Percentiles rank a stretch among this genome's conserved stretches.
Evolutionary conservation across 2,113 vertebrate genomes (phyloP).

Genomic region (Planiliza haematocheilus): DNA sequence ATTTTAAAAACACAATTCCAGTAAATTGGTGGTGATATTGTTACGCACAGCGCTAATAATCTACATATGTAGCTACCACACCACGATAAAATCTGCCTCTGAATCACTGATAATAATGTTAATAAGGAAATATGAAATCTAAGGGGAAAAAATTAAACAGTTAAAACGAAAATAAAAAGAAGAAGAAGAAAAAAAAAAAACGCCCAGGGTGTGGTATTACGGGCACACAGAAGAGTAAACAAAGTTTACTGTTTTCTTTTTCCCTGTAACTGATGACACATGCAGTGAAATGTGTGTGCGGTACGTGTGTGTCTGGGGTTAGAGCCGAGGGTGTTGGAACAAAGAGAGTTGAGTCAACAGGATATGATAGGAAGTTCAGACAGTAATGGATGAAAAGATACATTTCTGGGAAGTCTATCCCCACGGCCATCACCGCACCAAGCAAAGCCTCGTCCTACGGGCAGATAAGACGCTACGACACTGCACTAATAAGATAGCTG

Average conservation of each 20-base stretch:
- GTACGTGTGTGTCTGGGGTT: constrained; percentile 87
- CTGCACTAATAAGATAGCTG: not conserved
- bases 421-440: constrained; percentile 70
- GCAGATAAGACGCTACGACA: not conserved
- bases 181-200: too few relatives aligned
- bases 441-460: not conserved
- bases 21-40: too few relatives aligned
- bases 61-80: too few relatives aligned
- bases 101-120: too few relatives aligned
- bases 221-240: constrained; percentile 64
- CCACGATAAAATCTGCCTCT: not conserved
- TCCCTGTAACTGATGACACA: constrained; percentile 70
- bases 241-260: constrained; percentile 66
- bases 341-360: constrained; percentile 98
- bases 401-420: constrained; percentile 91
- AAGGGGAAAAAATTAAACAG: constrained; percentile 2
- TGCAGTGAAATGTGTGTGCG: constrained; percentile 73
- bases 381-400: constrained; percentile 87
- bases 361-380: constrained; percentile 91
- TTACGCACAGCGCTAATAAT: too few relatives aligned
- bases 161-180: too few relatives aligned
- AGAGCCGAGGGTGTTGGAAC: constrained; percentile 87
- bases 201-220: constrained; percentile 56
- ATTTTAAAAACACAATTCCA: too few relatives aligned
- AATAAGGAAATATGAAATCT: constrained; percentile 11